Evolutionary conservation across 2,888 invertebrate genomes (phyloP), one percentile per base, ranked within the genome.

Genomic region (Mimas tiliae): DNA sequence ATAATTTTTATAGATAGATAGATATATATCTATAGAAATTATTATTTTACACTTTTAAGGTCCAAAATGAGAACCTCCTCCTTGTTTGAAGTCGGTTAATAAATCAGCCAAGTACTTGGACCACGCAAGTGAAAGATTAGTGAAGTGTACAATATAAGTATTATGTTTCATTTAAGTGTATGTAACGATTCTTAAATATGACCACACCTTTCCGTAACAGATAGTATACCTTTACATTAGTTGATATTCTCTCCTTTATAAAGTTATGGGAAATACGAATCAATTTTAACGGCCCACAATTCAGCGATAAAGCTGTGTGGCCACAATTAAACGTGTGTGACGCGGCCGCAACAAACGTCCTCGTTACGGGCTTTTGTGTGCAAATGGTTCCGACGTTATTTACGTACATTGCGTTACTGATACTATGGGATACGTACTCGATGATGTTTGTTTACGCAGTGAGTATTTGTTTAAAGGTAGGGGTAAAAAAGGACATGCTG

Each of bases 311-410:
- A 58, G 58, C 58, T 38, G 58, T 38, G 42, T 58, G 58, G 42
- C 58, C 58, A 58, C 58, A 58, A 42, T 58, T 58, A 58, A 58
- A 58, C 58, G 19, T 42, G 58, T 58, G 58, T 58, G 58, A 42
- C 58, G 58, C 11, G 42, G 19, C 42, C 42, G 12, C 58, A 58
- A 58, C 58, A 58, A 58, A 58, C 38, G 55, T n/a, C 42, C 58
- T 58, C 58, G 58, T 58, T 58, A 58, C 38, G 42, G 19, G 38
- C 42, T 16, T 58, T 58, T 58, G 58, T 58, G 38, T 58, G 58
- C 58, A 58, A 38, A 58, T 42, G 58, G n/a, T 58, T 38, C 55
- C 38, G 55, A n/a, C 55, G 55, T 55, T 55, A 55, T 55, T 55
- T 55, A 55, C 55, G 53, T 33, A 53, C 53, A 38, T 9, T 1